Base-by-base conservation (phyloP, 1,140 invertebrate genomes). In the Bombus terrestris region DNA sequence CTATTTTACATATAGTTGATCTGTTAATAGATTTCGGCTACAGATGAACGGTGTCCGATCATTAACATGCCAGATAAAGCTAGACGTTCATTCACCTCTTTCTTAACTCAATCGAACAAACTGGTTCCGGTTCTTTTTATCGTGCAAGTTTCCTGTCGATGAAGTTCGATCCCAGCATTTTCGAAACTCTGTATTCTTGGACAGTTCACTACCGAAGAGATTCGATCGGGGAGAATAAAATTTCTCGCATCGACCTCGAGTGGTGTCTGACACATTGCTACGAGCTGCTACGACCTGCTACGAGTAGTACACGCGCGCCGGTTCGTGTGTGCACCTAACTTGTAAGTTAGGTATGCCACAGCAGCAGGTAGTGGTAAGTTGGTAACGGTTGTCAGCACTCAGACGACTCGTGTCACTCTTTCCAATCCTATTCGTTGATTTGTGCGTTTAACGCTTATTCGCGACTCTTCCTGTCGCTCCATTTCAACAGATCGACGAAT, bases 371-470 rank as follows among this genome's bases (percentile, higher is more conserved):
- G 78, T 88, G 86, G 81, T 79, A 73, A 76, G 73, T 88, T 57
- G 74, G 86, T 90, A 90, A 90, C 89, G 89, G 89, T 90, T 90
- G 83, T 90, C 89, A 89, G 88, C 78, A 62, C 79, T 53, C 86
- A 71, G 81, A 87, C 77, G 79, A 76, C 82, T 84, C 81, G 81
- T 86, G 89, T 89, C 88, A 86, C 81, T 89, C 88, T 89, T 89
- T 90, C 64, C 88, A 89, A 90, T 81, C 81, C 57, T 68, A 73
- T 64, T 62, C 41, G 77, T 80, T 87, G 85, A 87, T 89, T 87
- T 84, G 84, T 53, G 18, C 80, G 62, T 83, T 89, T 89, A 89
- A 86, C 88, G 80, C 66, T 69, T 66, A 43, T 76, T 66, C 68
- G 57, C 59, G 6, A 43, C 39, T 85, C 43, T 59, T 82, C 57